Evolutionary conservation across 2,888 invertebrate genomes (phyloP).

Genomic region (Microctonus hyperodae): DNA sequence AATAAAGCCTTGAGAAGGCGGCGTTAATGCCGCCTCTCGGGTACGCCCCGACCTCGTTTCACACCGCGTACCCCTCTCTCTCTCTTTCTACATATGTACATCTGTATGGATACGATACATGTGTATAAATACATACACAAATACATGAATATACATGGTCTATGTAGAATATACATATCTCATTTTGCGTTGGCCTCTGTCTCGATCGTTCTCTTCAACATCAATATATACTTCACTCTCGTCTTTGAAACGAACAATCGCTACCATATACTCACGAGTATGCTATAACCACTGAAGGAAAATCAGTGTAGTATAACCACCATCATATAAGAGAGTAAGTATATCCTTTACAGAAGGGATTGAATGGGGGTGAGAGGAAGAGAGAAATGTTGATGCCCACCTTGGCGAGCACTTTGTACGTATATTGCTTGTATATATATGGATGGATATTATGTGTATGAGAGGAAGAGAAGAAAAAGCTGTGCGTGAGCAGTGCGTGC

Average conservation of each 20-base stretch:
- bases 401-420: slow-evolving; percentile 23
- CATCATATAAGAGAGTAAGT: slow-evolving; percentile 14
- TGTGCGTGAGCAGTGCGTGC: slow-evolving; percentile 51
- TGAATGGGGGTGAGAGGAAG: slow-evolving; percentile 23
- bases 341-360: slow-evolving; percentile 35
- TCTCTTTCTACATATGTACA: slow-evolving; percentile 34
- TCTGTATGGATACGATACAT: too few species aligned
- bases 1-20: slow-evolving; percentile 58
- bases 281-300: not conserved
- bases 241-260: slow-evolving; percentile 1
- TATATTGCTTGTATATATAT: not conserved
- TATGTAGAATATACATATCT: too few species aligned
- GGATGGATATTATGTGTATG: slow-evolving; percentile 1
- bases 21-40: slow-evolving; percentile 62
- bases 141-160: too few species aligned
- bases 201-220: slow-evolving; percentile 21
- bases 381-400: not conserved
- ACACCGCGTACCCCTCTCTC: slow-evolving; percentile 44
- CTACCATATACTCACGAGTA: slow-evolving; percentile 2
- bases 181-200: too few species aligned
- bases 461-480: slow-evolving; percentile 25
- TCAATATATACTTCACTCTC: slow-evolving; percentile 12
- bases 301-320: slow-evolving; percentile 7
- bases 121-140: too few species aligned
- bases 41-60: slow-evolving; percentile 57